phyloP scores from a whole-genome alignment of 2,888 invertebrate species.

The Hoplodrina blanda region DNA sequence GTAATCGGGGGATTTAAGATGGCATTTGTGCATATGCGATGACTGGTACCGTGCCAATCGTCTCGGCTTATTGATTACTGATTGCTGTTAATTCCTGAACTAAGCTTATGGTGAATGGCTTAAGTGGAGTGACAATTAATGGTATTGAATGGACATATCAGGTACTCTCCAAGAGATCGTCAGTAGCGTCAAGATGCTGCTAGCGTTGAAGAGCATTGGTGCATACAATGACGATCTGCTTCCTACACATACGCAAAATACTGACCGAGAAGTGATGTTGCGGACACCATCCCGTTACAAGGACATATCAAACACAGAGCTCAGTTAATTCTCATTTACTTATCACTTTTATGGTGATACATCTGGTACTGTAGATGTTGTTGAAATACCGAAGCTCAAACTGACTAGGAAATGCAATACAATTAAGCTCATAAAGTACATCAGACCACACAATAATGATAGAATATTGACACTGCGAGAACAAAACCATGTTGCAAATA shows the following conservation, averaged over 20 bases:
- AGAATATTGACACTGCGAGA: conserved; percentile 1
- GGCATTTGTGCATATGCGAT: conserved; percentile 44
- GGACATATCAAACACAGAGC: no score
- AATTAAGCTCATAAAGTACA: neutral
- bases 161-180: no score
- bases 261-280: no score
- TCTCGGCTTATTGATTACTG: conserved; percentile 41
- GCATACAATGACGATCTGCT: no score
- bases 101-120: conserved; percentile 8
- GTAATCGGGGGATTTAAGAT: conserved; percentile 45
- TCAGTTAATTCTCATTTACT: no score
- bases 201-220: no score
- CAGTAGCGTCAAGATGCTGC: no score
- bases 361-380: no score
- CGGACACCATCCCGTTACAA: no score
- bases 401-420: neutral
- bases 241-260: no score
- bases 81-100: conserved; percentile 25
- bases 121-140: neutral
- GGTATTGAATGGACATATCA: neutral
- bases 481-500: conserved; percentile 24
- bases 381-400: neutral
- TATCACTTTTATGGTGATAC: no score
- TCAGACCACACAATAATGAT: conserved; percentile 12
- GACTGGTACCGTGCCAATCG: conserved; percentile 37